Percentiles rank a stretch among this genome's conserved stretches.
phyloP scores from a whole-genome alignment of 2,113 vertebrate species.

The Etheostoma spectabile region DNA sequence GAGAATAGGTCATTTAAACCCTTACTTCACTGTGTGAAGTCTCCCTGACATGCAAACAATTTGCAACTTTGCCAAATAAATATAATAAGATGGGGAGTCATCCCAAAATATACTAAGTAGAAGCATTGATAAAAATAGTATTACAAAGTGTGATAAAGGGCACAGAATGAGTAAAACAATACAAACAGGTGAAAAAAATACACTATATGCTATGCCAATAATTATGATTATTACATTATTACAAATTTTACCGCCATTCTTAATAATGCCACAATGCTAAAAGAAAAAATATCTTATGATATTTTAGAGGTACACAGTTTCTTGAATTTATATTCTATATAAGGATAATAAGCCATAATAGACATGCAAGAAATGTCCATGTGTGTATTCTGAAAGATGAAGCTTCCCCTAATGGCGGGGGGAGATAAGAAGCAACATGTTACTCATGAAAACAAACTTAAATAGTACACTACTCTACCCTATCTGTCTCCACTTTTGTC shows the following conservation, averaged over 20 bases:
- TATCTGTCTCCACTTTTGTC: conserved; percentile 1
- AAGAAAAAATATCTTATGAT: background rate
- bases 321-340: background rate
- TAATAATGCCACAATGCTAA: background rate
- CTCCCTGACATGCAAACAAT: conserved; percentile 37
- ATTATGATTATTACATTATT: background rate
- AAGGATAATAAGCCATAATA: background rate
- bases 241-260: background rate
- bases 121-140: background rate
- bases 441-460: conserved; percentile 10
- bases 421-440: background rate
- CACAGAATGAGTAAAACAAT: background rate
- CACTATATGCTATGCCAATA: background rate
- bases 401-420: too few relatives aligned
- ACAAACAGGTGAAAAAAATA: background rate
- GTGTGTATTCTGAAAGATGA: background rate
- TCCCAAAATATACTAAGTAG: conserved; percentile 33
- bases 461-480: conserved; percentile 11
- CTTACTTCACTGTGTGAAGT: conserved; percentile 16
- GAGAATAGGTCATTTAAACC: conserved; percentile 48
- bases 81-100: conserved; percentile 27
- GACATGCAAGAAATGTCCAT: background rate
- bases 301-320: background rate
- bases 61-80: conserved; percentile 29
- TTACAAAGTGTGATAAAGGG: background rate